phyloP scores from a whole-genome alignment of 2,113 vertebrate species.

The Corapipo altera region DNA sequence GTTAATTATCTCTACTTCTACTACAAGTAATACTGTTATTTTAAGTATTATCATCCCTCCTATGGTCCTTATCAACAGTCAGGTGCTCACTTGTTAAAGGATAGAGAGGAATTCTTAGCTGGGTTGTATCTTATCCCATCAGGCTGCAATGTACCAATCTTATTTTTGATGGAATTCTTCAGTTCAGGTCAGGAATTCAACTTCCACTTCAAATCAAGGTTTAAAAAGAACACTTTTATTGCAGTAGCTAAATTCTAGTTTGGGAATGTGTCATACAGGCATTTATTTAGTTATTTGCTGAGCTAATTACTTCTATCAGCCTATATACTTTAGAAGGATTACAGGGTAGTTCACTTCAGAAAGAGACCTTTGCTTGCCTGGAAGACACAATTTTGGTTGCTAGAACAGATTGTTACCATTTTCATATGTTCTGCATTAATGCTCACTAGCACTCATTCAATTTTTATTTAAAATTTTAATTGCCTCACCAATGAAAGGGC shows the following conservation, averaged over 20 bases:
- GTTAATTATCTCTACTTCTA: not conserved
- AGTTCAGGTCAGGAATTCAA: not conserved
- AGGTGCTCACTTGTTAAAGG: not conserved
- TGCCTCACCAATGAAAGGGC: not conserved
- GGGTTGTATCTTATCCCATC: not conserved
- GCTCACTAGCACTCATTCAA: not conserved
- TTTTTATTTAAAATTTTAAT: conserved; percentile 18
- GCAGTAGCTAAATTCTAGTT: not conserved
- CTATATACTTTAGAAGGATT: not conserved
- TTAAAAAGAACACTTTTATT: not conserved
- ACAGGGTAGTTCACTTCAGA: not conserved
- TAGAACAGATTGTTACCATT: not conserved
- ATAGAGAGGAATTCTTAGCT: not conserved
- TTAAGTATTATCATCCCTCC: not conserved
- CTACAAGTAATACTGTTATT: not conserved
- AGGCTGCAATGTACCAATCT: fast-evolving
- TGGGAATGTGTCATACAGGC: not conserved
- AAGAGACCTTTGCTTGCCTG: not conserved
- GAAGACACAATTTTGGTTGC: not conserved
- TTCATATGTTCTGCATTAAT: not conserved
- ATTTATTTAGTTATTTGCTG: not conserved
- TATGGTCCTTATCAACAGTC: not conserved
- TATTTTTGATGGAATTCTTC: not conserved
- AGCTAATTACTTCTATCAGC: not conserved
- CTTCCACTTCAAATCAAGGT: not conserved